These are phyloP conservation scores for Drosophila buzzatii DNA, from an alignment of 2,888 invertebrate species.

Conservation along the genomic window DNA sequence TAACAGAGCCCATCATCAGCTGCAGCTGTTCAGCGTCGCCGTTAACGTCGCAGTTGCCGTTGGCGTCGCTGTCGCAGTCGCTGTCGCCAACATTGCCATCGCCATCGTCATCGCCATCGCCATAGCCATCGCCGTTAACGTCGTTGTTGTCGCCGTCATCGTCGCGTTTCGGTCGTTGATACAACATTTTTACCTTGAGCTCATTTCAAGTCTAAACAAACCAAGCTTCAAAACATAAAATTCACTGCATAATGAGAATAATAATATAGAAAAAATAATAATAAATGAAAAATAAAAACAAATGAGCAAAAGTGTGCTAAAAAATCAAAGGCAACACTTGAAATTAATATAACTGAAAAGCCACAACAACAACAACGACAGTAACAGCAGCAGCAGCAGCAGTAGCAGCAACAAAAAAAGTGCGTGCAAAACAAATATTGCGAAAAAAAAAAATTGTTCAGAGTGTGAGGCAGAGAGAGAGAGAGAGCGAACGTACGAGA, in stretches of 20 bases:
- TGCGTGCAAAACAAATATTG: slow-evolving; percentile 45
- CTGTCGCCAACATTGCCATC: too few relatives aligned
- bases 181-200: slow-evolving; percentile 74
- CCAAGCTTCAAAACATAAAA: slow-evolving; percentile 53
- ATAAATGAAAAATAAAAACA: slow-evolving; percentile 11
- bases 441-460: too few relatives aligned
- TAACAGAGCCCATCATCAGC: slow-evolving; percentile 55
- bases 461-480: background rate
- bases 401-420: slow-evolving; percentile 22
- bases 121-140: slow-evolving; percentile 21
- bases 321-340: slow-evolving; percentile 11
- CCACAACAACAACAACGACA: background rate
- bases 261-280: slow-evolving; percentile 15
- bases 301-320: slow-evolving; percentile 13
- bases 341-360: slow-evolving; percentile 9
- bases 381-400: slow-evolving; percentile 1
- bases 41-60: slow-evolving; percentile 27
- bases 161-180: slow-evolving; percentile 66
- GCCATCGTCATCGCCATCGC: slow-evolving; percentile 16
- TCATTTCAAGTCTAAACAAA: slow-evolving; percentile 75
- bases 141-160: slow-evolving; percentile 33
- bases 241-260: slow-evolving; percentile 16
- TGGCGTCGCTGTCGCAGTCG: too few relatives aligned
- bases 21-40: slow-evolving; percentile 39
- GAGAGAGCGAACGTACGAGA: background rate